Evolutionary conservation across 2,888 invertebrate species (phyloP).

Genomic region (Apotomis turbidana): DNA sequence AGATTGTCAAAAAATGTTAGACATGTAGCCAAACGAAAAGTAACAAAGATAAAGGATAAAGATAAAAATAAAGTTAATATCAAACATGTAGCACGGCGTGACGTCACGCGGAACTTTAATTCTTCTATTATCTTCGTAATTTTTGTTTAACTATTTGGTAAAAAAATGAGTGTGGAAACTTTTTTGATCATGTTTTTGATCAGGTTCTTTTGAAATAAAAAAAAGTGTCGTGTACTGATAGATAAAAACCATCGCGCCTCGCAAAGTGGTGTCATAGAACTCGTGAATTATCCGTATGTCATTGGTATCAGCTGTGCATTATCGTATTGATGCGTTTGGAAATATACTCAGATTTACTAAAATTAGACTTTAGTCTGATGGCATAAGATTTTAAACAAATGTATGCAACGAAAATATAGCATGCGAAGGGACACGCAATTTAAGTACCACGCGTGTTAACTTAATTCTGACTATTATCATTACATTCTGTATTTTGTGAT

Average conservation of each 20-base stretch:
- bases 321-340: constrained; percentile 9
- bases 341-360: not conserved
- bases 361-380: not conserved
- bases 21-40: too few species aligned
- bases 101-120: too few species aligned
- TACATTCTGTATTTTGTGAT: constrained; percentile 5
- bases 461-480: not conserved
- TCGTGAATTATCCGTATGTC: constrained; percentile 3
- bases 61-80: too few species aligned
- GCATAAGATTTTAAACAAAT: not conserved
- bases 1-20: too few species aligned
- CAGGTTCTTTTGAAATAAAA: too few species aligned
- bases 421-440: constrained; percentile 6
- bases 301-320: constrained; percentile 1
- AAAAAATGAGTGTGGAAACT: too few species aligned
- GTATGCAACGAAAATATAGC: not conserved
- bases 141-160: too few species aligned
- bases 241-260: not conserved
- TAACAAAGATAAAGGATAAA: too few species aligned
- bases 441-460: constrained; percentile 25
- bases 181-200: too few species aligned
- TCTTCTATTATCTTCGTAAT: too few species aligned
- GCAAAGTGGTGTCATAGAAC: constrained; percentile 11
- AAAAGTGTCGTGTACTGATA: too few species aligned
- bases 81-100: too few species aligned